Evolutionary conservation across 2,797 vertebrate species (phyloP).

Genomic region (Meda fulgida): DNA sequence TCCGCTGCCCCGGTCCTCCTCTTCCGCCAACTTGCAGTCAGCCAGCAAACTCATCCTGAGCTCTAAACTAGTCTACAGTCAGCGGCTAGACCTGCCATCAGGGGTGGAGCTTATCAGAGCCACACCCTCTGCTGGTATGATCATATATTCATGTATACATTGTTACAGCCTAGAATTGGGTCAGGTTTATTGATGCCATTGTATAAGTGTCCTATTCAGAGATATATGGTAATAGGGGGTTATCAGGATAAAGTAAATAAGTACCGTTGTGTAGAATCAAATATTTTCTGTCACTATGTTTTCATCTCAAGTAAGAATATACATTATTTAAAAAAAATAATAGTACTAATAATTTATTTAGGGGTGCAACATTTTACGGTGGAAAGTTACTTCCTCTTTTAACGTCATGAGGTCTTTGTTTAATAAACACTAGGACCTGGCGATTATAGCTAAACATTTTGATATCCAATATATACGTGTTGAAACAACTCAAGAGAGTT

Average conservation of each 20-base stretch:
- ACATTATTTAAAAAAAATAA: neutral
- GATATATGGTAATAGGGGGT: neutral
- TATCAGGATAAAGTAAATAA: too few species aligned
- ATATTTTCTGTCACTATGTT: too few species aligned
- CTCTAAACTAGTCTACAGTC: slow-evolving; percentile 94
- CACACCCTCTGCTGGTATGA: slow-evolving; percentile 94
- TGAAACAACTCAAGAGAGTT: neutral
- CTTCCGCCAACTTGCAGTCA: slow-evolving; percentile 97
- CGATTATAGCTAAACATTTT: neutral
- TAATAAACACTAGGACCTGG: neutral
- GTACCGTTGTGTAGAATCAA: too few species aligned
- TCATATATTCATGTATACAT: neutral
- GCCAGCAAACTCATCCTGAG: slow-evolving; percentile 97
- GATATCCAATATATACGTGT: neutral
- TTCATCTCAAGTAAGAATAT: neutral
- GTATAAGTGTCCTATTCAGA: neutral
- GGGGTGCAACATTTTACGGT: neutral
- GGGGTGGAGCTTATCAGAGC: slow-evolving; percentile 94
- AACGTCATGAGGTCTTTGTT: neutral
- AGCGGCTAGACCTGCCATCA: slow-evolving; percentile 87
- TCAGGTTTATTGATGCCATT: neutral
- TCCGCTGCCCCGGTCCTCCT: slow-evolving; percentile 91
- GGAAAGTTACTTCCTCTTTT: neutral
- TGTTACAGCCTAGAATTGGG: neutral
- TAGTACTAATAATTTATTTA: neutral